Evolutionary conservation across 2,888 invertebrate genomes (phyloP), one percentile per base, ranked within the genome.

Genomic region (Nomada ruficornis): DNA sequence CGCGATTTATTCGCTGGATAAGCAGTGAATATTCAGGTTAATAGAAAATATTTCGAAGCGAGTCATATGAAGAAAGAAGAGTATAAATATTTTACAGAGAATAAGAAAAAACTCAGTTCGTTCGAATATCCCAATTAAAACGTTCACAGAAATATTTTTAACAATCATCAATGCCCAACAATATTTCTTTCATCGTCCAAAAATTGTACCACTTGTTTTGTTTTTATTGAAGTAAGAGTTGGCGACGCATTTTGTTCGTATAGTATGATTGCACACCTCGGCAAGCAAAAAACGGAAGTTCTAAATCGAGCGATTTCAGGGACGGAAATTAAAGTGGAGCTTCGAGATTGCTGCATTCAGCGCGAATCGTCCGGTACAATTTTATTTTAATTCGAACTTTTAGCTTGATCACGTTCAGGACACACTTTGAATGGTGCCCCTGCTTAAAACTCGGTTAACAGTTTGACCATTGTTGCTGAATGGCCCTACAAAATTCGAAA

Each of bases 341-440:
- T 50, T 44, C 57, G 50, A 18, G n/a, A 42, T 20, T n/a, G 42
- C 13, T 23, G 68, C 18, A 63, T 63, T 44, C 62, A 20, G 18
- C 11, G 36, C 20, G 63, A 63, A 44, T 79, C 44, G 57, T 23
- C 26, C 47, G 15, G 18, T 44, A 10, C 18, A 42, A 69, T 77
- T 78, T 69, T 63, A 78, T 78, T 79, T 78, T 64, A 78, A 79
- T 79, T 57, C 42, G 42, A 77, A 77, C 50, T 78, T 78, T 63
- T 55, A 18, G 10, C 42, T 11, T 42, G 42, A 26, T 13, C 79
- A 11, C 55, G 68, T 57, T 29, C 26, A 11, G 15, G 9, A 29
- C 47, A 26, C 50, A 63, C 20, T 78, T 44, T 63, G 55, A 78
- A 20, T 29, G 79, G 76, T 23, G 36, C 9, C 50, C 13, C 50